Evolutionary conservation across 2,113 vertebrate genomes (phyloP).

Genomic region (Heptranchias perlo): DNA sequence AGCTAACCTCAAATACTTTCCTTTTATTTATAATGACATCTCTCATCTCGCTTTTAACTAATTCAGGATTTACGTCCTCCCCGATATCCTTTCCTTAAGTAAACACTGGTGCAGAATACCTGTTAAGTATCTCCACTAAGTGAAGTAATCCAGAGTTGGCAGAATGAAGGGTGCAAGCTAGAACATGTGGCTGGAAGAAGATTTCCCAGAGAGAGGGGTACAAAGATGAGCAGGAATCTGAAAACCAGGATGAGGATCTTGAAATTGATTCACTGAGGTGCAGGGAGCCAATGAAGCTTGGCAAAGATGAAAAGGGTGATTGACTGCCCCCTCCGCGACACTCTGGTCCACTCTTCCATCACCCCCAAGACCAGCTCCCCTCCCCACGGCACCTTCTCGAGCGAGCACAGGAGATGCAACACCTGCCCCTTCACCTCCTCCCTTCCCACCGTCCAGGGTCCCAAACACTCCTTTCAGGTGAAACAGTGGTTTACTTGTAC

Average conservation of each 20-base stretch:
- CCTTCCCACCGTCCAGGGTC: too few relatives aligned
- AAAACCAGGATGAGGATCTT: neutral
- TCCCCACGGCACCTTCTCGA: too few relatives aligned
- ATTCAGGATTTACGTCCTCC: neutral
- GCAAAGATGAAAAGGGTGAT: neutral
- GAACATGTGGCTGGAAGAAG: neutral
- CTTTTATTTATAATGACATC: too few relatives aligned
- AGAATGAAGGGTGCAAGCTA: neutral
- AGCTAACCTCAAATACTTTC: too few relatives aligned
- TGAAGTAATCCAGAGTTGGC: neutral
- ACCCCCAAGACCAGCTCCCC: too few relatives aligned
- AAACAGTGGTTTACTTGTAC: too few relatives aligned
- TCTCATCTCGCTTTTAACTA: neutral
- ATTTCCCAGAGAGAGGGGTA: neutral
- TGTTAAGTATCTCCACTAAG: neutral
- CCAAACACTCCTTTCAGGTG: too few relatives aligned
- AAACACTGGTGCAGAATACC: neutral
- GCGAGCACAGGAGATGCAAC: too few relatives aligned
- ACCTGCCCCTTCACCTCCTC: too few relatives aligned
- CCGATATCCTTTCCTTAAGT: neutral
- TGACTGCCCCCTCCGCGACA: too few relatives aligned
- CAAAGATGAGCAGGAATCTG: neutral
- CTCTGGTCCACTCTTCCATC: too few relatives aligned
- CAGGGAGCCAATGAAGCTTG: neutral
- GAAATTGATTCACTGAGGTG: neutral